phyloP scores from a whole-genome alignment of 2,113 vertebrate genomes.

The Plectropomus leopardus region DNA sequence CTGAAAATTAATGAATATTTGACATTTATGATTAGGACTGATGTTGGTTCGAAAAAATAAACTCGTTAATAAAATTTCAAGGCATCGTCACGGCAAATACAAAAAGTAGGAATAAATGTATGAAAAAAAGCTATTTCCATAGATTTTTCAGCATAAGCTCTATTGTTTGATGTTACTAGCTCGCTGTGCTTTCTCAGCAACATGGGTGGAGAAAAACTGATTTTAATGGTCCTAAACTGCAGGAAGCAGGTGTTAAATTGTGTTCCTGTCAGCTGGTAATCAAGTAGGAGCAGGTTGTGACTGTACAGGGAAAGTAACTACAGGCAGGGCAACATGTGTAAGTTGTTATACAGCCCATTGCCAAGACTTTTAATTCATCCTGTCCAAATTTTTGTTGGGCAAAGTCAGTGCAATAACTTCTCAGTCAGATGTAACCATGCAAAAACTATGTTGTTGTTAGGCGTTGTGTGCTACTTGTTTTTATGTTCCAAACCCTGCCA shows the following conservation, averaged over 20 bases:
- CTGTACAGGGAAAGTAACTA: not conserved
- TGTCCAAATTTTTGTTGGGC: not conserved
- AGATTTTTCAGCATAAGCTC: not conserved
- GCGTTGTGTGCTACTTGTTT: not conserved
- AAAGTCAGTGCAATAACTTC: not conserved
- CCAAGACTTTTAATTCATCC: not conserved
- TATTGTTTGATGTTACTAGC: not conserved
- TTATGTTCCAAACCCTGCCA: not conserved
- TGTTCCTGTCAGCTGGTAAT: constrained; percentile 25
- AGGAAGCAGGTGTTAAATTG: constrained; percentile 5
- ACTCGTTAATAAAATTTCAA: no score
- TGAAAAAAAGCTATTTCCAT: not conserved
- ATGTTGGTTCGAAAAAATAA: no score
- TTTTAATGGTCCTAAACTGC: constrained; percentile 9
- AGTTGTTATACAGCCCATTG: not conserved
- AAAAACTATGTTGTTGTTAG: not conserved
- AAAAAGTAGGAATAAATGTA: not conserved
- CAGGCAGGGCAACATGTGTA: not conserved
- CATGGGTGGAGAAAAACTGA: not conserved
- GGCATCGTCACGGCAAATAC: not conserved
- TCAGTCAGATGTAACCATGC: not conserved
- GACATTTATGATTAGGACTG: no score
- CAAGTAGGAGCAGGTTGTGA: constrained; percentile 8
- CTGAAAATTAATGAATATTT: no score
- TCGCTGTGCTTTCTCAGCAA: not conserved